A percentile compares a stretch with the other conserved stretches of the same genome.
Conservation (phyloP, 2,888 invertebrate species). For the Alloplasta piceator region DNA sequence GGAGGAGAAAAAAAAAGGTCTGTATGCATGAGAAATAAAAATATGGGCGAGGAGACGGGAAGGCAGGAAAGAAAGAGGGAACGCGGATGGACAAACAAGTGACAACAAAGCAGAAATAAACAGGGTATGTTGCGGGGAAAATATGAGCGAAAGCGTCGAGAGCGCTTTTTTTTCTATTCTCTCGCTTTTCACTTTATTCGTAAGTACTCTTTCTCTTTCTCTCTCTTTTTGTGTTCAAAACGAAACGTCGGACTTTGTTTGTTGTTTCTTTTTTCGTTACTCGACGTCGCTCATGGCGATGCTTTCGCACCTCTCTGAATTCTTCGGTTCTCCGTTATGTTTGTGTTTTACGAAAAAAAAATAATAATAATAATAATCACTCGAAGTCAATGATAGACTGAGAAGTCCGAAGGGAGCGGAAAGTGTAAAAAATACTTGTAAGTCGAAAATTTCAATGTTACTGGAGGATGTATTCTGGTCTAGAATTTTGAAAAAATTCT, state of each 20-base stretch:
- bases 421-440: no score
- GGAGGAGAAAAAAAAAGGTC: constrained; percentile 48
- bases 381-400: no score
- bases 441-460: no score
- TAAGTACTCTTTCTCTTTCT: constrained; percentile 32
- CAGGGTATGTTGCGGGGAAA: constrained; percentile 81
- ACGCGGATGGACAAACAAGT: constrained; percentile 79
- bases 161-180: constrained; percentile 69
- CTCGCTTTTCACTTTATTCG: constrained; percentile 55
- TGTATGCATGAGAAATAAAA: constrained; percentile 63
- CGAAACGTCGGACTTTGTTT: constrained; percentile 55
- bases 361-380: no score
- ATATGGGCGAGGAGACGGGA: constrained; percentile 38
- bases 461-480: no score
- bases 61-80: constrained; percentile 69
- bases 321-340: constrained; percentile 17
- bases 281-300: constrained; percentile 52
- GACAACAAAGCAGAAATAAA: constrained; percentile 80
- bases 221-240: constrained; percentile 38
- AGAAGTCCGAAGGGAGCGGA: no score
- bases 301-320: constrained; percentile 57
- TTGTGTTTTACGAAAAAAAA: background rate
- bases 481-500: no score
- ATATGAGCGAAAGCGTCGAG: constrained; percentile 76
- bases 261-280: constrained; percentile 25